Evolutionary conservation across 2,113 vertebrate species (phyloP), one percentile per base, ranked within the genome.

Genomic region (Mirza zaza): DNA sequence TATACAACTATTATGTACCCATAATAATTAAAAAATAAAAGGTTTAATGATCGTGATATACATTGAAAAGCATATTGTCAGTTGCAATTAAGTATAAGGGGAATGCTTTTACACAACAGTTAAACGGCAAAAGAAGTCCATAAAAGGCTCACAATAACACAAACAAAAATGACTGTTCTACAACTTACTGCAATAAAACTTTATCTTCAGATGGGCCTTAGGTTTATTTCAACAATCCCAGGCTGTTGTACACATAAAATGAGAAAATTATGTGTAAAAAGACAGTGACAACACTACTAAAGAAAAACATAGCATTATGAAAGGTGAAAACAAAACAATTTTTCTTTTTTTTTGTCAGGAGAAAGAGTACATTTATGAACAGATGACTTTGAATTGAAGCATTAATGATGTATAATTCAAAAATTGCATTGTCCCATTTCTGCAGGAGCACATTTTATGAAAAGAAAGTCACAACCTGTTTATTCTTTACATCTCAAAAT

Each of bases 111-210:
- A 87, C 32, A 94, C 48, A 95, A 89, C 42, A 97, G 67, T 70
- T 15, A 97, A 90, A 80, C 45, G 50, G 81, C 82, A 96, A 96
- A 59, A 84, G 93, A 98, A 95, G 39, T 86, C 76, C 70, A 95
- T 77, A 94, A 98, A 96, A 14, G 96, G 90, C 88, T 79, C 95
- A 98, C 57, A 70, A 97, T 95, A 97, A 97, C 98, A 97, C 98
- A 98, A 98, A 97, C 50, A 97, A 98, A 91, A 97, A 97, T 65
- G 65, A 91, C 67, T 97, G 97, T 97, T 94, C 97, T 97, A 97
- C 61, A 97, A 99, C 99, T 99, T 99, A 99, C 99, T 99, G 97
- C 98, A 98, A 98, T 96, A 97, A 98, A 99, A 98, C 80, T 97
- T 98, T 97, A 97, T 98, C 98, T 98, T 98, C 98, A 98, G 94